A percentile compares a stretch with the other conserved stretches of the same genome.
Conservation (phyloP, 2,113 vertebrate genomes). For the Lepisosteus oculatus region DNA sequence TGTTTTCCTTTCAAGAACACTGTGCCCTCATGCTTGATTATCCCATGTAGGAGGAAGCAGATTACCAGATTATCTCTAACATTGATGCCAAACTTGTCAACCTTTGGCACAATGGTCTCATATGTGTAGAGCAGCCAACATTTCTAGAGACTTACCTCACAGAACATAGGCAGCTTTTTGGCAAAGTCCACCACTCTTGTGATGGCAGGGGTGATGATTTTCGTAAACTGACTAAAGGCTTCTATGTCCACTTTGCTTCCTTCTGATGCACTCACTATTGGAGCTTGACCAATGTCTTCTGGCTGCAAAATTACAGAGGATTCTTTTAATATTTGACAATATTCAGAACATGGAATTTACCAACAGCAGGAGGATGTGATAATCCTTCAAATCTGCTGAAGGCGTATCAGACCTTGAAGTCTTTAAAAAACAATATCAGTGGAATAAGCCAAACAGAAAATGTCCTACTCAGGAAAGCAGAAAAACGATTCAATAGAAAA, state of each 20-base stretch:
- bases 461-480: too few species aligned
- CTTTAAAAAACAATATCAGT: too few species aligned
- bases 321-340: slow-evolving; percentile 14
- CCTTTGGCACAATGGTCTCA: not conserved
- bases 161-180: slow-evolving; percentile 99
- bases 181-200: slow-evolving; percentile 99
- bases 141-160: slow-evolving; percentile 76
- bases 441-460: too few species aligned
- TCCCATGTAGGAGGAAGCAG: not conserved
- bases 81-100: not conserved
- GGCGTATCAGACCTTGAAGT: too few species aligned
- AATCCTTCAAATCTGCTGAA: not conserved
- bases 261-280: slow-evolving; percentile 85
- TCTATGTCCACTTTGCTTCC: slow-evolving; percentile 97
- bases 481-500: too few species aligned
- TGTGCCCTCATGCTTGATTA: not conserved
- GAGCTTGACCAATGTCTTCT: slow-evolving; percentile 93
- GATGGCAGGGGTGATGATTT: slow-evolving; percentile 99
- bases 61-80: not conserved
- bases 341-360: not conserved
- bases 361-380: slow-evolving; percentile 20
- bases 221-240: slow-evolving; percentile 99
- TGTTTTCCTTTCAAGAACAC: not conserved
- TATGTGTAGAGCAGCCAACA: too few species aligned
- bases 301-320: slow-evolving; percentile 63